These are phyloP conservation scores for Benitochromis conjunctus DNA, from an alignment of 2,113 vertebrate species.

Conservation along the genomic window DNA sequence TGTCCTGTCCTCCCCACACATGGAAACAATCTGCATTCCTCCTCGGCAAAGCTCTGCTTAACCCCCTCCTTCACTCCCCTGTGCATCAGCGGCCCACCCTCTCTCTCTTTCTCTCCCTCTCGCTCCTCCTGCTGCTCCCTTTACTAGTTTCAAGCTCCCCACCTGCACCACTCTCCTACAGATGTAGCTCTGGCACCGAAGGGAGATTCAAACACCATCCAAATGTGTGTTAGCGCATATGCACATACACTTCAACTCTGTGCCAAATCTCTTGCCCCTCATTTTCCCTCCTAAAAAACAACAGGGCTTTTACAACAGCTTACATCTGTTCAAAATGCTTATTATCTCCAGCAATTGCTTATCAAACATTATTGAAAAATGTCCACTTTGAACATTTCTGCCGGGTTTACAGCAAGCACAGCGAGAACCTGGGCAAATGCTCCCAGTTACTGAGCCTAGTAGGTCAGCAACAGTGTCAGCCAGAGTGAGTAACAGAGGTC, in stretches of 20 bases:
- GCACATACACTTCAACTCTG: constrained; percentile 23
- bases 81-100: constrained; percentile 42
- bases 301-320: constrained; percentile 33
- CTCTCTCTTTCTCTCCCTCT: background rate
- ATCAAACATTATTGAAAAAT: constrained; percentile 25
- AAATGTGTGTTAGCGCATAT: constrained; percentile 36
- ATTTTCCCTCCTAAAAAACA: constrained; percentile 32
- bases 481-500: constrained; percentile 54
- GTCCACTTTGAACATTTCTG: constrained; percentile 6
- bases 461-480: constrained; percentile 53
- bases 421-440: constrained; percentile 14
- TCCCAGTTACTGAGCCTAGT: constrained; percentile 56
- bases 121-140: constrained; percentile 53
- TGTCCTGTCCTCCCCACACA: constrained; percentile 66
- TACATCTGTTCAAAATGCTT: constrained; percentile 33
- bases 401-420: background rate
- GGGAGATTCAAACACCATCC: constrained; percentile 47
- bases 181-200: constrained; percentile 65
- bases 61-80: background rate
- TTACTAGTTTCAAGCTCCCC: constrained; percentile 54
- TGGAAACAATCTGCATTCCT: constrained; percentile 75
- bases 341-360: constrained; percentile 24
- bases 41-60: constrained; percentile 34
- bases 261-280: constrained; percentile 54
- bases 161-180: constrained; percentile 66